Evolutionary conservation across 2,113 vertebrate genomes (phyloP).

Genomic region (Mustela lutreola): DNA sequence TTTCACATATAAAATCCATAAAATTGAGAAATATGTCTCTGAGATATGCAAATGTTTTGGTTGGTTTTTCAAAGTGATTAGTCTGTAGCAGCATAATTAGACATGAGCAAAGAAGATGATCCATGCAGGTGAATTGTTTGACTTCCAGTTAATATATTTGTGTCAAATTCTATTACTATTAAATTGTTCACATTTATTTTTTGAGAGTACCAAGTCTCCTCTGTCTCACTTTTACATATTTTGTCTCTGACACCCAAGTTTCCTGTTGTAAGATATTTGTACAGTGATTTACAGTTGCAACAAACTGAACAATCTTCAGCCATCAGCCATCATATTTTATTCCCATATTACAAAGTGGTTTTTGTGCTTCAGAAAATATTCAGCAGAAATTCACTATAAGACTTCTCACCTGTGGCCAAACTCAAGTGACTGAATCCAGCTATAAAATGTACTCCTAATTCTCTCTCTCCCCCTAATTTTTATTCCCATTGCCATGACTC

Average conservation of each 20-base stretch:
- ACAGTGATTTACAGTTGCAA: conserved; percentile 22
- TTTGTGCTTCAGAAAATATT: not conserved
- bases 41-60: conserved; percentile 43
- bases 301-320: not conserved
- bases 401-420: not conserved
- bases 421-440: not conserved
- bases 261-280: not conserved
- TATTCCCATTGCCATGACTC: not conserved
- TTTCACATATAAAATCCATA: conserved; percentile 69
- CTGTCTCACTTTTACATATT: not conserved
- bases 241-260: not conserved
- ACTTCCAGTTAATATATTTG: conserved; percentile 61
- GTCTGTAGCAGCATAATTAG: conserved; percentile 57
- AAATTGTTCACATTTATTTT: conserved; percentile 26
- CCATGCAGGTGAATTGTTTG: conserved; percentile 43
- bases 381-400: not conserved
- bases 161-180: not conserved
- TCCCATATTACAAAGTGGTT: not conserved
- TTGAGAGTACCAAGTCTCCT: not conserved
- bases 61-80: conserved; percentile 55
- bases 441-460: not conserved
- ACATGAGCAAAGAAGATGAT: conserved; percentile 43
- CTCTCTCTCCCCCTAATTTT: not conserved
- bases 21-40: conserved; percentile 72
- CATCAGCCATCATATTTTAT: not conserved